Conservation (phyloP, 2,888 invertebrate species). For the Rhyacophila evoluta region DNA sequence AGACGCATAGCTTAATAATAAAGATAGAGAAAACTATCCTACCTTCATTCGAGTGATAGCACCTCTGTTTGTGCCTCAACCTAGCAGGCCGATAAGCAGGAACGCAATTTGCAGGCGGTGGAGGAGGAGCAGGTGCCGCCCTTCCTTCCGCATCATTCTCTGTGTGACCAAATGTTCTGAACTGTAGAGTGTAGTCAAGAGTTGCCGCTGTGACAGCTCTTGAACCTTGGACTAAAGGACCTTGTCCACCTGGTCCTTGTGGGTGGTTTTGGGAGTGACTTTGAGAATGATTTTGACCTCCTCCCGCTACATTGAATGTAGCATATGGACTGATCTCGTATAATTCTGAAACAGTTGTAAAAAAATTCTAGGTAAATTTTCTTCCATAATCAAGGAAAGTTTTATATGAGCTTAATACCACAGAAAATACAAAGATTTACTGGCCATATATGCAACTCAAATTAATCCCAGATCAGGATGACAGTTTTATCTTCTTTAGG, state of each 20-base stretch:
- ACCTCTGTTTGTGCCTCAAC: constrained; percentile 39
- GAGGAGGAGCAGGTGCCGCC: constrained; percentile 34
- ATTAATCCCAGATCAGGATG: too few relatives aligned
- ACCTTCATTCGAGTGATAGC: constrained; percentile 45
- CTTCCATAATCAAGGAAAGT: too few relatives aligned
- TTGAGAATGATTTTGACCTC: background rate
- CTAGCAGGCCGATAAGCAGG: constrained; percentile 15
- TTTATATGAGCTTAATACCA: too few relatives aligned
- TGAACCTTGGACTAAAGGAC: background rate
- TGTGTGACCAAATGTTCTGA: constrained; percentile 50
- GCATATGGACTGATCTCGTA: constrained; percentile 54
- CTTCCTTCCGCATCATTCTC: constrained; percentile 41
- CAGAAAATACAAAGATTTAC: too few relatives aligned
- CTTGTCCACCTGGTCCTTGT: background rate
- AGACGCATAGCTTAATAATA: too few relatives aligned
- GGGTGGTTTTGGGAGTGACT: background rate
- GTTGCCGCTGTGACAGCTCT: constrained; percentile 48
- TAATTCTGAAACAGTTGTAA: too few relatives aligned
- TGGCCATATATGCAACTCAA: too few relatives aligned
- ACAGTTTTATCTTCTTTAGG: too few relatives aligned
- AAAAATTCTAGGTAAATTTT: too few relatives aligned
- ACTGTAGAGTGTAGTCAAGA: constrained; percentile 52
- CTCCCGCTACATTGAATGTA: constrained; percentile 45
- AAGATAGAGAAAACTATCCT: background rate
- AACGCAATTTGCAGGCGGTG: constrained; percentile 27